A percentile compares a stretch with the other conserved stretches of the same genome.
Conservation (phyloP, 2,113 vertebrate genomes). For the Corythoichthys intestinalis region DNA sequence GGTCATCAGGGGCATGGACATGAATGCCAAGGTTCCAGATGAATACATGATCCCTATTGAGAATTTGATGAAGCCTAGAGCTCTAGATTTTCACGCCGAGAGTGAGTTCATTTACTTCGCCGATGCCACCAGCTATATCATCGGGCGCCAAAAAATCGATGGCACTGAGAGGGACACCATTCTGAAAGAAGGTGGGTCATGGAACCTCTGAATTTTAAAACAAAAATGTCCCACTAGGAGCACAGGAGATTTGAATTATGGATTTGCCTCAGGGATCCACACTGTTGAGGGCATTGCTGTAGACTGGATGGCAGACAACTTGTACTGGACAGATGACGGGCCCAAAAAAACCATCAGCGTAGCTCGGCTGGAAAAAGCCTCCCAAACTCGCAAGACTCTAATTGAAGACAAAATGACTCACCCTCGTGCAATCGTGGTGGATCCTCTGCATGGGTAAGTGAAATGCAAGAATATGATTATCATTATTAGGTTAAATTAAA, state of each 20-base stretch:
- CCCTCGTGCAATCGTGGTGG: constrained; percentile 92
- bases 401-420: constrained; percentile 97
- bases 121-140: constrained; percentile 92
- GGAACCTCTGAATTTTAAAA: background rate
- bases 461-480: background rate
- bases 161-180: constrained; percentile 90
- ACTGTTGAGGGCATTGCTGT: constrained; percentile 95
- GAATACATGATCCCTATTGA: constrained; percentile 99
- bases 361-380: constrained; percentile 91
- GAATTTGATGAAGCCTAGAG: constrained; percentile 94
- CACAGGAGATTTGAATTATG: background rate
- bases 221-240: background rate
- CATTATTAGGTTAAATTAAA: too few relatives aligned
- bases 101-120: constrained; percentile 96
- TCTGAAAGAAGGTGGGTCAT: constrained; percentile 82
- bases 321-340: constrained; percentile 96
- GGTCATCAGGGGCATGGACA: constrained; percentile 94
- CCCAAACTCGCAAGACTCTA: constrained; percentile 89
- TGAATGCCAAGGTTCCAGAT: constrained; percentile 90
- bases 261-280: constrained; percentile 80
- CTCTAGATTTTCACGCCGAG: constrained; percentile 90
- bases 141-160: constrained; percentile 94
- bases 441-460: constrained; percentile 88
- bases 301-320: constrained; percentile 98
- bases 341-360: constrained; percentile 98